Percentiles rank a stretch among this genome's conserved stretches.
These are phyloP conservation scores for Sciurus carolinensis DNA, from an alignment of 2,797 vertebrate species.

Conservation along the genomic window DNA sequence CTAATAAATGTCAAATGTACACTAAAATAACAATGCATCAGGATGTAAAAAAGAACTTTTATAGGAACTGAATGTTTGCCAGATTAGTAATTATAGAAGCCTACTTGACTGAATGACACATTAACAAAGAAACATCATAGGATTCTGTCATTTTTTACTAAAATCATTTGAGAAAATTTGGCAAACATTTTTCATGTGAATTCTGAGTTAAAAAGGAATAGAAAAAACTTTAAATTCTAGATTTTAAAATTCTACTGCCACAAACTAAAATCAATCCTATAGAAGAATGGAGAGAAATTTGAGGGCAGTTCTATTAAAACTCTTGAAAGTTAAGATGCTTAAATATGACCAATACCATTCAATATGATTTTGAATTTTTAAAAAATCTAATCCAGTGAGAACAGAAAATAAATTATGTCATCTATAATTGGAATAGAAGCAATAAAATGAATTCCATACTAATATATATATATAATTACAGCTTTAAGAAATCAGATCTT, in stretches of 20 bases:
- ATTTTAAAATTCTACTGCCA: no score
- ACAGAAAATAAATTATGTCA: not conserved
- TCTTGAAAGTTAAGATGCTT: not conserved
- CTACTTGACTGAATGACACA: not conserved
- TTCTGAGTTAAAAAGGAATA: no score
- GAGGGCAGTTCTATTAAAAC: not conserved
- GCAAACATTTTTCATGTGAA: no score
- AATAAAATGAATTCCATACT: not conserved
- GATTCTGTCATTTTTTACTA: no score
- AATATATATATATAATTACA: not conserved
- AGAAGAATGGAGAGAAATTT: not conserved
- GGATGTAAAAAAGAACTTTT: not conserved
- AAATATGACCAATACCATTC: not conserved
- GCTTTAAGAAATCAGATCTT: not conserved
- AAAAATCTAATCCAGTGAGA: not conserved
- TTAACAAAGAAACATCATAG: not conserved
- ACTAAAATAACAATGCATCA: not conserved
- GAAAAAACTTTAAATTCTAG: no score
- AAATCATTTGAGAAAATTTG: no score
- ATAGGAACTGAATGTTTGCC: not conserved
- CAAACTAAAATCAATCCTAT: no score
- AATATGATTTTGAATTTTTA: not conserved
- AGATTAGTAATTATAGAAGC: not conserved
- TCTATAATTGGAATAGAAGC: not conserved
- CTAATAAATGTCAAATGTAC: not conserved